A percentile compares a stretch with the other conserved stretches of the same genome.
phyloP scores from a whole-genome alignment of 2,113 vertebrate species.

The Pelobates fuscus region DNA sequence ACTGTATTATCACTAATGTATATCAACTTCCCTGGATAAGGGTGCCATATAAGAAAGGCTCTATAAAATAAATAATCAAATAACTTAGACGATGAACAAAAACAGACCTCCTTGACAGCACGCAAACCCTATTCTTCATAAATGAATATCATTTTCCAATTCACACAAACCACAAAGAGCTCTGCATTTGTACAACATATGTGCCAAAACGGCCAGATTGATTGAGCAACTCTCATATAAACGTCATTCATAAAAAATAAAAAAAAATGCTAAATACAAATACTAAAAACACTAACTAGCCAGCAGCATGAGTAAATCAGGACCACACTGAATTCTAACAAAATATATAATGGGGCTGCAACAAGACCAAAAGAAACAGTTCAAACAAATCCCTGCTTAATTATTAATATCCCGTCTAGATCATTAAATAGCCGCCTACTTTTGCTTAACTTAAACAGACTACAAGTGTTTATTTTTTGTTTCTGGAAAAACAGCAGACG shows the following conservation, averaged over 20 bases:
- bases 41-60: too few species aligned
- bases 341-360: not conserved
- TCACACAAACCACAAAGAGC: conserved; percentile 8
- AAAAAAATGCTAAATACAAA: conserved; percentile 13
- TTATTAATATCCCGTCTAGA: conserved; percentile 11
- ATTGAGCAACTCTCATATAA: conserved; percentile 32
- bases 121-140: conserved; percentile 4
- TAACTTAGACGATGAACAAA: too few species aligned
- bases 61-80: too few species aligned
- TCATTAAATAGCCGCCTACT: conserved; percentile 9
- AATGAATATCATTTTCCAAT: conserved; percentile 3
- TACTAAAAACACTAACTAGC: conserved; percentile 25
- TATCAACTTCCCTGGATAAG: too few species aligned
- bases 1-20: too few species aligned
- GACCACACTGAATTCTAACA: conserved; percentile 23
- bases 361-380: conserved; percentile 3
- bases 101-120: too few species aligned
- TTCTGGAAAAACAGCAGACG: not conserved
- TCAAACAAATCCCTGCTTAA: conserved; percentile 9
- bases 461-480: conserved; percentile 18
- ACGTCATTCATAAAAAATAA: conserved; percentile 1
- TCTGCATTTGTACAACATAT: conserved; percentile 39
- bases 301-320: conserved; percentile 14
- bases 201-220: conserved; percentile 26
- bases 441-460: not conserved